Percentiles rank a stretch among this genome's conserved stretches.
Conservation (phyloP, 2,113 vertebrate species). For the Psittacula cyanocephala region DNA sequence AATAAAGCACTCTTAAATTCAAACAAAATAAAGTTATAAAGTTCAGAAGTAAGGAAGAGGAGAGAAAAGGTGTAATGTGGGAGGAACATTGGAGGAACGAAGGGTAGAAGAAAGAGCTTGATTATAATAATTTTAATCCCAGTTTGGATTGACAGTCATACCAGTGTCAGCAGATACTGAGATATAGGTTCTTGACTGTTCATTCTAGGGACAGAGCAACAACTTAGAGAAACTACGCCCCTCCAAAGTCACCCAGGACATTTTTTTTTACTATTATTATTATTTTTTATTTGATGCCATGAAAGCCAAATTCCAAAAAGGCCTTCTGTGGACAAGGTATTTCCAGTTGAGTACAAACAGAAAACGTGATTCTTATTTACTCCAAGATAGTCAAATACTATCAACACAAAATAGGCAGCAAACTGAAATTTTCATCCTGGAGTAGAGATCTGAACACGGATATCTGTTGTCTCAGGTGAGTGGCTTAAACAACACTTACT, state of each 20-base stretch:
- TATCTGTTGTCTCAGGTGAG: neutral
- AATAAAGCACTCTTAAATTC: neutral
- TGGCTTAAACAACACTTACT: neutral
- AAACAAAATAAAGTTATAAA: neutral
- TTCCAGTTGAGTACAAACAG: neutral
- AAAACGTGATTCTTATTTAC: neutral
- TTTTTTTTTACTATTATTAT: neutral
- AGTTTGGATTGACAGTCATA: neutral
- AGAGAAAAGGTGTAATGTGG: neutral
- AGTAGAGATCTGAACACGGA: neutral
- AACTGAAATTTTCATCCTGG: neutral
- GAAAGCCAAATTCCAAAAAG: neutral
- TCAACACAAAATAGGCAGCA: neutral
- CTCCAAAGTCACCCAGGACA: neutral
- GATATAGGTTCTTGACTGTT: neutral
- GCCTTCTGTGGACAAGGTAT: neutral
- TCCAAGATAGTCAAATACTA: neutral
- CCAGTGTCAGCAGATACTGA: neutral
- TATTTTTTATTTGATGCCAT: neutral
- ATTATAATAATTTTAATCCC: neutral
- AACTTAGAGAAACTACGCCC: neutral
- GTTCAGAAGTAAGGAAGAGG: neutral
- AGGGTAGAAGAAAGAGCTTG: neutral
- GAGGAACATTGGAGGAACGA: neutral
- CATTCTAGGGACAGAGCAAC: neutral